Evolutionary conservation across 2,113 vertebrate species (phyloP), one percentile per base, ranked within the genome.

Genomic region (Gasterosteus aculeatus): DNA sequence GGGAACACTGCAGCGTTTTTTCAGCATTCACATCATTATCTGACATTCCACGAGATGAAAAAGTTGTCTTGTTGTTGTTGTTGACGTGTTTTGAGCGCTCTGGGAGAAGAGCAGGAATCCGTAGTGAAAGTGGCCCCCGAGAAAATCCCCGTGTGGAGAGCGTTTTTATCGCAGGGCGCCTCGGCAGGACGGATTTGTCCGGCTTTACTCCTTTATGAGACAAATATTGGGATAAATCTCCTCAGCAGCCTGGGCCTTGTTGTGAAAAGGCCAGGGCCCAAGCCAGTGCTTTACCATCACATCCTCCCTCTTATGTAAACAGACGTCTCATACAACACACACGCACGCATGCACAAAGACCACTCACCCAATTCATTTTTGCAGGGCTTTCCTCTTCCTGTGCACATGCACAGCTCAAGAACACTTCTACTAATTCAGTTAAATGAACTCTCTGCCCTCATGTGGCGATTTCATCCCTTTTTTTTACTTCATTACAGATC

Each of bases 231-330:
- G 80, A 78, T 78, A 77, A 51, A 66, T 66, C 64, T 51, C 44
- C 31, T 66, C 64, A 51, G 29, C 51, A 80, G 90, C 77, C 71
- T 41, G 35, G 84, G 84, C 72, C 73, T 75, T 89, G 84, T 82
- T 78, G 77, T 82, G 84, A 76, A 83, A 84, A 81, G 85, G 42
- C 78, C 87, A 72, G 29, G 22, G 78, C 72, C 65, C 33, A 65
- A 88, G 81, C 80, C 65, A 59, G 67, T 61, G 75, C 70, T 77
- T 89, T 89, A 82, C 69, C 84, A 75, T 84, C 85, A 81, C 84
- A 83, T 89, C 87, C 89, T 85, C 87, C 76, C 83, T 71, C 88
- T 85, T 79, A 77, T 86, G 70, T 85, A 87, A 86, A 92, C 83
- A 81, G 42, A 83, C 61, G 72, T 76, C 70, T 77, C 74, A 65